Evolutionary conservation across 2,113 vertebrate species (phyloP).

Genomic region (Burhinus bistriatus): DNA sequence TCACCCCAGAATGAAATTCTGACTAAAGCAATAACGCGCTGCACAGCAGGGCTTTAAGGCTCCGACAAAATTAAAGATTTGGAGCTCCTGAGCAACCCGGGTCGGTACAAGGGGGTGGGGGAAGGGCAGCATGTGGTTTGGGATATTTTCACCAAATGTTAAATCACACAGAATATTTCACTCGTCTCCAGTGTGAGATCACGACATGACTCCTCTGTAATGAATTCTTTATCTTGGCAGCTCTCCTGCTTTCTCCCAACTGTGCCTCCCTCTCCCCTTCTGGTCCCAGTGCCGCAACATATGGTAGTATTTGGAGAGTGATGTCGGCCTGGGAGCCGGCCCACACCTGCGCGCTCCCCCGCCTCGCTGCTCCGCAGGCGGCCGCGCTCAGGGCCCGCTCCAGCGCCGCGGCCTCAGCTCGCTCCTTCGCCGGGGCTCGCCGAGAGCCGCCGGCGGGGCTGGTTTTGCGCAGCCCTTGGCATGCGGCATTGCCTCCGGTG

Average conservation of each 20-base stretch:
- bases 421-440: neutral
- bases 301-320: slow-evolving; percentile 62
- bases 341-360: slow-evolving; percentile 61
- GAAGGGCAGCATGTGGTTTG: slow-evolving; percentile 52
- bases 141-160: slow-evolving; percentile 67
- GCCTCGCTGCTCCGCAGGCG: neutral
- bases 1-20: neutral
- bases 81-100: neutral
- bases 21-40: neutral
- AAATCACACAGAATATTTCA: slow-evolving; percentile 70
- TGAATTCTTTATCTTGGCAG: slow-evolving; percentile 80
- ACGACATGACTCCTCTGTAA: slow-evolving; percentile 69
- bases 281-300: slow-evolving; percentile 50
- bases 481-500: neutral
- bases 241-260: slow-evolving; percentile 60
- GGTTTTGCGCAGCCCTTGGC: neutral
- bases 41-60: neutral
- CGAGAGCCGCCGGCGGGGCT: no score
- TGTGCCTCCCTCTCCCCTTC: slow-evolving; percentile 24
- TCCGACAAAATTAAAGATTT: neutral
- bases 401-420: no score
- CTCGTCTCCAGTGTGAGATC: slow-evolving; percentile 71
- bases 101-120: neutral
- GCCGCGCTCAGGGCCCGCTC: neutral
- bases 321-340: slow-evolving; percentile 5